Percentiles rank a stretch among this genome's conserved stretches.
Conservation (phyloP, 2,113 vertebrate genomes). For the Myotis brandtii region DNA sequence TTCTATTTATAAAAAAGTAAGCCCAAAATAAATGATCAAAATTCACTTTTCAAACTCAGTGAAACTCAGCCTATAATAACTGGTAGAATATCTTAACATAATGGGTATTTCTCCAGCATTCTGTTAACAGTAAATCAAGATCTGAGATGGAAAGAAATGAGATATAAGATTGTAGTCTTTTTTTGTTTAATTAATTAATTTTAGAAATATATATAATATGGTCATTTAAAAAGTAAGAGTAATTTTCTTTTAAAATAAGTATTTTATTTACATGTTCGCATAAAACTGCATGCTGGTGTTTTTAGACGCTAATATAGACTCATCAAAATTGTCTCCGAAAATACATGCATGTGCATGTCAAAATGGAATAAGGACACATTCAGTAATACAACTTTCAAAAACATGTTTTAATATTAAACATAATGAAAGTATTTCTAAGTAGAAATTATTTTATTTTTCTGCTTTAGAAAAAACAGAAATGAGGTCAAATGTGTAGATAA, state of each 20-base stretch:
- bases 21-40: not conserved
- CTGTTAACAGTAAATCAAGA: not conserved
- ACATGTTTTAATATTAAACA: not conserved
- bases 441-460: not conserved
- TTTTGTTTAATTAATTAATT: not conserved
- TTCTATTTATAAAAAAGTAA: constrained; percentile 21
- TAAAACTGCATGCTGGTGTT: not conserved
- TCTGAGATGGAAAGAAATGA: not conserved
- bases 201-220: not conserved
- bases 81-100: not conserved
- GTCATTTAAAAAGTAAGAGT: not conserved
- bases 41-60: not conserved
- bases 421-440: not conserved
- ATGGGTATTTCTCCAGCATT: not conserved
- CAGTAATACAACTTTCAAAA: not conserved
- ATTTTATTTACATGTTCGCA: not conserved
- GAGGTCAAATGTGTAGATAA: not conserved
- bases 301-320: not conserved
- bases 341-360: not conserved
- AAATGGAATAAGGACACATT: not conserved
- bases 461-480: not conserved
- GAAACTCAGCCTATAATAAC: not conserved
- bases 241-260: not conserved
- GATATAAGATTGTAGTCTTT: not conserved
- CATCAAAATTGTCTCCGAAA: not conserved